Conservation (phyloP, 2,888 invertebrate genomes). For the Leptinotarsa haldemani region DNA sequence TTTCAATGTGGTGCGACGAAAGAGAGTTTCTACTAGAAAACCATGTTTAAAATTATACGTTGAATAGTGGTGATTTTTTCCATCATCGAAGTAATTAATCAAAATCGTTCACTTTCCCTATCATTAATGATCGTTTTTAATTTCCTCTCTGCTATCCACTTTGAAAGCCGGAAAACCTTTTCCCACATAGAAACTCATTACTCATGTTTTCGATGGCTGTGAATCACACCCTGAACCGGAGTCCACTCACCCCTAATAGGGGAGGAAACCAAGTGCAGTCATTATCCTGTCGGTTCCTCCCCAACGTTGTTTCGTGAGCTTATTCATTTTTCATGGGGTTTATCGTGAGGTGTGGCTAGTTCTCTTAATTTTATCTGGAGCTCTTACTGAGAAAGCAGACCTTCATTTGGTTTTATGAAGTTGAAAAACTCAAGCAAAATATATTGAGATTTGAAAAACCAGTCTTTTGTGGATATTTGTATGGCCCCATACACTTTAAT, state of each 20-base stretch:
- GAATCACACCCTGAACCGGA: conserved; percentile 1
- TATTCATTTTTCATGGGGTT: conserved; percentile 11
- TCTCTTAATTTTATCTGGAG: not conserved
- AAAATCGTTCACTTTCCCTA: conserved; percentile 5
- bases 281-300: conserved; percentile 14
- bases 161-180: not conserved
- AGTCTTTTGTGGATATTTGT: too few relatives aligned
- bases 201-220: not conserved
- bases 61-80: not conserved
- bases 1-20: too few relatives aligned
- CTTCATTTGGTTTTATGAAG: too few relatives aligned
- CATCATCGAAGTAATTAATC: not conserved
- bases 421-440: too few relatives aligned
- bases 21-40: too few relatives aligned
- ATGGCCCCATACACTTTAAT: too few relatives aligned
- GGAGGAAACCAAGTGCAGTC: conserved; percentile 13
- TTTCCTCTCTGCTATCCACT: conserved; percentile 7
- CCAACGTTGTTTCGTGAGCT: conserved; percentile 12
- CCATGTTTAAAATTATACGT: too few relatives aligned
- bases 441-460: too few relatives aligned
- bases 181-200: not conserved
- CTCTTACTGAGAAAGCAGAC: too few relatives aligned
- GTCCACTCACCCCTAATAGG: conserved; percentile 8
- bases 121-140: not conserved
- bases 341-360: not conserved